Base-by-base conservation (phyloP, 53 echinoderm and acorn worm genomes). In the Stichopus horrens region DNA sequence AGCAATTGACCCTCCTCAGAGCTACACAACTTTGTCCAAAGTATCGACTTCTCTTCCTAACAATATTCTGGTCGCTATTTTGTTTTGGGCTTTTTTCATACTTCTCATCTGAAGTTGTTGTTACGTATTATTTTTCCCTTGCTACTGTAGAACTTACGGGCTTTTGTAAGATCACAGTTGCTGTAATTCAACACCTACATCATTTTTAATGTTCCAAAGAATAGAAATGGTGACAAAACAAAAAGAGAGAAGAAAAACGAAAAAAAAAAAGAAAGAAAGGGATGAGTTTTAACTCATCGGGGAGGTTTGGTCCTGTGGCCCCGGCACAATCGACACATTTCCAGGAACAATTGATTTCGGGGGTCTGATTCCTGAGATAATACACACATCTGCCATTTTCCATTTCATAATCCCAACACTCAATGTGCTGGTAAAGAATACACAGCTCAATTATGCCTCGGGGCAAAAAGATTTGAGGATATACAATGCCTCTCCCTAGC, bases 381-480 rank as follows among this genome's bases (percentile, higher is more conserved):
- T 23, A 86, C 52, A 68, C 86, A 65, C 86, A 86, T 68, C 86
- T 86, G 86, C 86, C 86, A 86, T 86, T 86, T 86, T 86, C 66
- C 66, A 86, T 86, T 86, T 86, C 86, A 86, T 86, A 86, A 86
- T 86, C 86, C 86, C 71, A 86, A 67, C 66, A 86, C 66, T 66
- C n/a, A 57, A 59, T 86, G 60, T 86, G n/a, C 52, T 53, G n/a
- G 23, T 22, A 59, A 53, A 63, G 86, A 63, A 60, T 58, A 86
- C 23, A 57, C 58, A 86, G 66, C 86, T 53, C 58, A 86, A 86
- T 86, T 86, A 86, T 86, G 86, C 86, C 86, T 19, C 66, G 11
- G 86, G 86, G 86, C 86, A 68, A 67, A 37, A 56, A 86, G 86
- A 86, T 86, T 86, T 65, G 52, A 86, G 60, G 86, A 86, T 86